Evolutionary conservation across 53 echinoderm and acorn worm species (phyloP), one percentile per base, ranked within the genome.

Genomic region (Actinopyga echinites): DNA sequence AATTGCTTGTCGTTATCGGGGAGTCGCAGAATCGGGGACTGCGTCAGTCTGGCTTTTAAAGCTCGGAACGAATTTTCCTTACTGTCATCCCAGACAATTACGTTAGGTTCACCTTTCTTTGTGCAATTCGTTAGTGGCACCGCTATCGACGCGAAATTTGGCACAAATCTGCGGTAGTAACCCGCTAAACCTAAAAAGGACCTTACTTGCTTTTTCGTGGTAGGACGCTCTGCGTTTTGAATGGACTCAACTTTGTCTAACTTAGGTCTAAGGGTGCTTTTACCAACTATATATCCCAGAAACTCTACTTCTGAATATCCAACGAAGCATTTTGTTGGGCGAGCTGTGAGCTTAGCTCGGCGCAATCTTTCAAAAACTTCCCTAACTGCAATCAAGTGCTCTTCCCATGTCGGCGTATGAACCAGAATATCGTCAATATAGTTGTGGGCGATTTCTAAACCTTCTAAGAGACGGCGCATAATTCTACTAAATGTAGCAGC

Each of bases 401-500:
- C 55, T 45, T 62, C 71, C 86, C 86, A 85, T 7, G 77, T 85
- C 34, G 77, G 25, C 24, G 77, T 85, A 28, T 85, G 85, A 19
- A 85, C 37, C 11, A 84, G 53, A 65, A 84, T 69, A 31, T 84
- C 84, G 24, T 84, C 84, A 17, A 85, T 75, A 58, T 64, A 86
- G 37, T 82, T 82, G 1, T 82, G 62, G 31, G 63, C 83, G 37
- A 59, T 21, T 20, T 30, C 58, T 33, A 87, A 31, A 22, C 75
- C 83, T 49, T 63, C 57, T 9, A 87, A 54, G 4, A 83, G 26
- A 19, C 11, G 69, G 43, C 87, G 69, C 87, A 87, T 87, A 10
- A 87, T 56, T 23, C 87, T 37, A 67, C 83, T 87, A 73, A 87
- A 87, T 20, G 81, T 83, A 17, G 83, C 87, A 17, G 79, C 69